Percentiles rank a stretch among this genome's conserved stretches.
These are phyloP conservation scores for Sminthurides aquaticus DNA, from an alignment of 2,888 invertebrate species.

Conservation along the genomic window DNA sequence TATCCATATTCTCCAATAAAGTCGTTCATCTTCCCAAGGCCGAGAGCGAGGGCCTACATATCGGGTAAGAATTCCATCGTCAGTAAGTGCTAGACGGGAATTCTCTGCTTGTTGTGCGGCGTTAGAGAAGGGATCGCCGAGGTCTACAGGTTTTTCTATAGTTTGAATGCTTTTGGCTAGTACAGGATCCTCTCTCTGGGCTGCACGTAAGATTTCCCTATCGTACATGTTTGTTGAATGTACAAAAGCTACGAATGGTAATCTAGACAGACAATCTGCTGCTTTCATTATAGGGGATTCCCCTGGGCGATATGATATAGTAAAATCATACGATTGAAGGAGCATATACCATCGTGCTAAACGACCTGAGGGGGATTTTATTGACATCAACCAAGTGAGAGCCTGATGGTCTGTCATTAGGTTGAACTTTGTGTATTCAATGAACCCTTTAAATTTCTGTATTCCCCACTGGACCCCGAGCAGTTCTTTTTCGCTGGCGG, in stretches of 20 bases:
- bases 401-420: conserved; percentile 37
- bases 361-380: conserved; percentile 47
- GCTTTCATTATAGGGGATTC: conserved; percentile 28
- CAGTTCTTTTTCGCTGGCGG: conserved; percentile 33
- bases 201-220: not conserved
- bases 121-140: not conserved
- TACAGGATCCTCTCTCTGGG: not conserved
- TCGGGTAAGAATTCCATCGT: conserved; percentile 2
- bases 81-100: not conserved
- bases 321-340: conserved; percentile 46
- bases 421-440: conserved; percentile 31
- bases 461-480: conserved; percentile 35
- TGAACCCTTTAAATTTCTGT: conserved; percentile 34
- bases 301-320: conserved; percentile 46
- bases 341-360: conserved; percentile 49
- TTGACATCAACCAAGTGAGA: conserved; percentile 44
- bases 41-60: conserved; percentile 19
- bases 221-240: not conserved
- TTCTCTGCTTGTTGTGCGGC: not conserved
- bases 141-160: not conserved
- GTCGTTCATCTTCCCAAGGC: conserved; percentile 25
- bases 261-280: conserved; percentile 47
- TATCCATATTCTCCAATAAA: conserved; percentile 26
- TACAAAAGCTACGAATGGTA: not conserved
- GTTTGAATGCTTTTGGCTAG: not conserved